A percentile compares a stretch with the other conserved stretches of the same genome.
phyloP scores from a whole-genome alignment of 2,113 vertebrate genomes.

The Pampusana beccarii region DNA sequence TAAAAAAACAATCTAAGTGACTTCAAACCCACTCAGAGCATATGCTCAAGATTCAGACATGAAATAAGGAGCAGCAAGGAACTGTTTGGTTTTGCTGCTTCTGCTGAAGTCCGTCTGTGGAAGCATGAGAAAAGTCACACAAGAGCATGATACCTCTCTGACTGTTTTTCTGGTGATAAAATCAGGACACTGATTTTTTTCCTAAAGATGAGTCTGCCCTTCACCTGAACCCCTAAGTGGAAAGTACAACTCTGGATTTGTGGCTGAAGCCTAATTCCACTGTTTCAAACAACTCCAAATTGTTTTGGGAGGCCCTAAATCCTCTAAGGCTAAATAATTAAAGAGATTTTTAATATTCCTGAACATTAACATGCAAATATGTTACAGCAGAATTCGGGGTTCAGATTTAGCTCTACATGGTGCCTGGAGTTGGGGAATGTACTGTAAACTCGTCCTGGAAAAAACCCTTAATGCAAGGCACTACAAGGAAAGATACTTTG shows the following conservation, averaged over 20 bases:
- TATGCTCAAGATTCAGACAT: neutral
- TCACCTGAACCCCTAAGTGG: neutral
- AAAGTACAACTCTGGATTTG: neutral
- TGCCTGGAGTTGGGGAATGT: neutral
- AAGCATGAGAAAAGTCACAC: neutral
- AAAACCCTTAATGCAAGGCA: neutral
- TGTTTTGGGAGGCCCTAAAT: neutral
- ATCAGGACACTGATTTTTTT: neutral
- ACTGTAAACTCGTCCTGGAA: neutral
- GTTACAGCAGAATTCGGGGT: neutral
- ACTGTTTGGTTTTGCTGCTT: neutral
- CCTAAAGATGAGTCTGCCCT: neutral
- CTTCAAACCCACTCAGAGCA: slow-evolving; percentile 17
- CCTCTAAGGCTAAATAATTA: neutral
- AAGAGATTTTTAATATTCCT: neutral
- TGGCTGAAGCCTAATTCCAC: neutral
- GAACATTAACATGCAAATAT: neutral
- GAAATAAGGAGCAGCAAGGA: neutral
- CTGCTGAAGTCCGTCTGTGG: neutral
- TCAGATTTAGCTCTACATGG: neutral
- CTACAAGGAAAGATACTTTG: neutral
- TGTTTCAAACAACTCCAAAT: neutral
- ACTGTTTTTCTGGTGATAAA: neutral
- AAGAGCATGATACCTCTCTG: neutral
- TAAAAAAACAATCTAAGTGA: neutral